Percentiles rank a stretch among this genome's conserved stretches.
Evolutionary conservation across 2,113 vertebrate species (phyloP).

Genomic region (Apteryx owenii): DNA sequence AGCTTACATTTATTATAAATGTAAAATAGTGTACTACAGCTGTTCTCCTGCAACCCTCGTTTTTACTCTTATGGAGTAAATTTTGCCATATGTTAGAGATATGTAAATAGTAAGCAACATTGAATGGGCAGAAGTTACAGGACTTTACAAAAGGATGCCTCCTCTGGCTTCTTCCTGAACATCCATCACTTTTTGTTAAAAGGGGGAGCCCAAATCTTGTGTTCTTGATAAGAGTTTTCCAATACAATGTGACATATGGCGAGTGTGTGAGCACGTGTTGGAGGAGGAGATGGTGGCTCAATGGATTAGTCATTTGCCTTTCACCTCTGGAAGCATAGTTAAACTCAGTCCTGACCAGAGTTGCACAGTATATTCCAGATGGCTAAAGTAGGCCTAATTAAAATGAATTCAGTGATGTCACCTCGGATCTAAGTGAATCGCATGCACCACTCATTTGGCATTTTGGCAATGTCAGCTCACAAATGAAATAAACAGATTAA

Average conservation of each 20-base stretch:
- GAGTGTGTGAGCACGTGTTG: slow-evolving; percentile 34
- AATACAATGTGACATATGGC: slow-evolving; percentile 52
- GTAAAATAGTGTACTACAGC: background rate
- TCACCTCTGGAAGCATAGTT: slow-evolving; percentile 55
- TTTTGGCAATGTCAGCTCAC: slow-evolving; percentile 56
- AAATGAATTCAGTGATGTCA: slow-evolving; percentile 69
- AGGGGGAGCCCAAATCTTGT: background rate
- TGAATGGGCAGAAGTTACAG: background rate
- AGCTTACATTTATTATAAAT: background rate
- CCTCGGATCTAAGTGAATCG: slow-evolving; percentile 59
- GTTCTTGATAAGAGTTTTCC: slow-evolving; percentile 26
- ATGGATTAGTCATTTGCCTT: slow-evolving; percentile 66
- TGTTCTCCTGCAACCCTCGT: background rate
- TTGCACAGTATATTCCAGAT: slow-evolving; percentile 59
- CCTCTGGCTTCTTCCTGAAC: slow-evolving; percentile 1
- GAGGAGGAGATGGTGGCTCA: slow-evolving; percentile 64
- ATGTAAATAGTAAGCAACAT: background rate
- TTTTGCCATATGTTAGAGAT: background rate
- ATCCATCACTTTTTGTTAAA: background rate
- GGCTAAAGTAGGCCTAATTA: slow-evolving; percentile 68
- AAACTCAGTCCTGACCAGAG: slow-evolving; percentile 39
- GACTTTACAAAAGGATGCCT: background rate
- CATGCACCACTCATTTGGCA: slow-evolving; percentile 52
- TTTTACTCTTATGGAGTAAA: background rate
- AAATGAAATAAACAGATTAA: slow-evolving; percentile 42